Evolutionary conservation across 2,888 invertebrate species (phyloP), one percentile per base, ranked within the genome.

Genomic region (Cantharis flavilabris): DNA sequence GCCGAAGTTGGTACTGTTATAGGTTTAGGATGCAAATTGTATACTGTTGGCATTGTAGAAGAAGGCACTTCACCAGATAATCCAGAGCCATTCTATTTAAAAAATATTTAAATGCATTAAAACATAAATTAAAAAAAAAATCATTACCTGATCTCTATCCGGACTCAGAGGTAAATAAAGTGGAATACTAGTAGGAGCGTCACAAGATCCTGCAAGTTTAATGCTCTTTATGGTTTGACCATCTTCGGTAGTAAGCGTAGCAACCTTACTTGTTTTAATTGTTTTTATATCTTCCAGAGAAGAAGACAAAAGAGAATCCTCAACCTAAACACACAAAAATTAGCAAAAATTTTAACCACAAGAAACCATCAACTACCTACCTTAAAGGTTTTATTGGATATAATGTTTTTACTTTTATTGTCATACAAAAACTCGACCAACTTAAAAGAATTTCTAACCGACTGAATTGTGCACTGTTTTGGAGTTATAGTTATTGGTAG

Each of bases 1-100:
- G 91, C 90, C 84, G 89, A 91, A 9, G 91, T 90, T 83, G 91
- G 90, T 70, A 92, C 85, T 33, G 90, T 90, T 11, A 93, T 90
- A 11, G 92, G 91, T 78, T 93, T 91, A 78, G 92, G 91, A 77
- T 91, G 91, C 20, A 90, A 85, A 79, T 90, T 86, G 84, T 91
- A 91, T 89, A 86, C 81, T 75, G 86, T 85, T 74, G 76, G 76
- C 33, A 71, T 69, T 70, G 65, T 26, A 10, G 70, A 62, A 70
- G 70, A 71, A 72, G 79, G 74, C 70, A 75, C 72, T 71, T 77
- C 79, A 23, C 23, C 49, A 7, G 49, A 49, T 33, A 33, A 33
- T n/a, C 49, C 49, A n/a, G n/a, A 49, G 13, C 49, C 65, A 67
- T 67, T 67, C 65, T 67, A 49, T 49, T 49, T 49, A 1, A 67